A percentile compares a stretch with the other conserved stretches of the same genome.
Evolutionary conservation across 2,888 invertebrate genomes (phyloP).

Genomic region (Ophion slaviceki): DNA sequence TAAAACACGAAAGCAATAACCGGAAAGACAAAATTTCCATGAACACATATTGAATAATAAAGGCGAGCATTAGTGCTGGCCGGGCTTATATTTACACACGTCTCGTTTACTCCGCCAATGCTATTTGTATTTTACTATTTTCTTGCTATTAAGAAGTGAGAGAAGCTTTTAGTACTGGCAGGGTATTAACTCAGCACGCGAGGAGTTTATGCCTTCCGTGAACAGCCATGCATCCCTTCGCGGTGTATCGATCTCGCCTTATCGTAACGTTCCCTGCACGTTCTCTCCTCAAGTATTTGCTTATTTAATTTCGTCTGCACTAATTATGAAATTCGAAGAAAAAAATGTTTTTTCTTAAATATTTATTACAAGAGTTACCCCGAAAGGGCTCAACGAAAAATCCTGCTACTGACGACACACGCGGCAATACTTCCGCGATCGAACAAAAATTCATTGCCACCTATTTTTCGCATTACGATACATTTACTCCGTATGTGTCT

Average conservation of each 20-base stretch:
- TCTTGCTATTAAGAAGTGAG: slow-evolving; percentile 32
- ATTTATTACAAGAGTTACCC: not conserved
- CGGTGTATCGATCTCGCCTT: not conserved
- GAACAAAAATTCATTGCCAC: not conserved
- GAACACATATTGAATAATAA: slow-evolving; percentile 7
- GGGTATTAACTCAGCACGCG: slow-evolving; percentile 23
- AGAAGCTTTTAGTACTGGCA: slow-evolving; percentile 40
- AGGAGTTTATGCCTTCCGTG: slow-evolving; percentile 20
- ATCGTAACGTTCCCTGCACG: not conserved
- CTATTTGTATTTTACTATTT: slow-evolving; percentile 11
- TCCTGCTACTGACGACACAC: not conserved
- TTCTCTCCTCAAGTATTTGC: not conserved
- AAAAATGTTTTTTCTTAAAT: not conserved
- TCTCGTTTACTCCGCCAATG: not conserved
- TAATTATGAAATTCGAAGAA: not conserved
- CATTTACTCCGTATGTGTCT: too few species aligned
- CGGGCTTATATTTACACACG: not conserved
- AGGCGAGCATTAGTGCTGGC: not conserved
- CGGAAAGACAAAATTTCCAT: not conserved
- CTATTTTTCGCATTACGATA: not conserved
- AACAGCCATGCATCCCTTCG: not conserved
- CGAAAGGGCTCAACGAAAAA: not conserved
- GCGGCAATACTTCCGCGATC: not conserved
- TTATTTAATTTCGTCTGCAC: slow-evolving; percentile 8
- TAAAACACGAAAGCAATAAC: too few species aligned